These are phyloP conservation scores for Nephrotoma guestfalica DNA, from an alignment of 2,888 invertebrate genomes.

Conservation along the genomic window DNA sequence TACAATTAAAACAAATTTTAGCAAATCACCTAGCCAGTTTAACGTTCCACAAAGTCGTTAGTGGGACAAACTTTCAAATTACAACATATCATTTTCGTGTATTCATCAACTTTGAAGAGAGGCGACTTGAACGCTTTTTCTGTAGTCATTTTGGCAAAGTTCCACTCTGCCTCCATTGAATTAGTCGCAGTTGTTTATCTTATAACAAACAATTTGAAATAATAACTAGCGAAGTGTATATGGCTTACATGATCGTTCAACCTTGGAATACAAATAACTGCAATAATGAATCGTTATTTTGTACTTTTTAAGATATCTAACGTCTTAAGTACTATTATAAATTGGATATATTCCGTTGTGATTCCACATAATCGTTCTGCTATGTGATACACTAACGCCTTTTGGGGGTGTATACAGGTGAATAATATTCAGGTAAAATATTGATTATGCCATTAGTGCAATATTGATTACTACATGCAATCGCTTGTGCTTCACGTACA, in stretches of 20 bases:
- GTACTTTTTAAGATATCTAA: not conserved
- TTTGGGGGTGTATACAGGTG: too few species aligned
- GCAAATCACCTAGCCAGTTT: too few species aligned
- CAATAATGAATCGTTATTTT: not conserved
- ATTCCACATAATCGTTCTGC: too few species aligned
- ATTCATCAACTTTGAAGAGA: not conserved
- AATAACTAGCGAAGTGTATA: not conserved
- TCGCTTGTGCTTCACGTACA: not conserved
- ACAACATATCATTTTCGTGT: not conserved
- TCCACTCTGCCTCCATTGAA: not conserved
- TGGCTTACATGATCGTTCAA: not conserved
- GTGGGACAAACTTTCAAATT: not conserved
- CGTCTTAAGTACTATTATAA: not conserved
- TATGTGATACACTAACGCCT: too few species aligned
- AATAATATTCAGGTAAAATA: not conserved
- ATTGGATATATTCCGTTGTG: not conserved
- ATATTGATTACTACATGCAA: not conserved
- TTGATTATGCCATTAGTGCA: not conserved
- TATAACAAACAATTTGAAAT: not conserved
- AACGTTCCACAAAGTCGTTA: not conserved
- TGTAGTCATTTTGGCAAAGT: not conserved
- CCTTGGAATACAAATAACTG: not conserved
- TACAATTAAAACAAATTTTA: too few species aligned
- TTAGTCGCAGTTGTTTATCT: not conserved
- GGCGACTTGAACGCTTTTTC: not conserved